Evolutionary conservation across 1,140 invertebrate species (phyloP), one percentile per base, ranked within the genome.

Genomic region (Sycophaga agraensis): DNA sequence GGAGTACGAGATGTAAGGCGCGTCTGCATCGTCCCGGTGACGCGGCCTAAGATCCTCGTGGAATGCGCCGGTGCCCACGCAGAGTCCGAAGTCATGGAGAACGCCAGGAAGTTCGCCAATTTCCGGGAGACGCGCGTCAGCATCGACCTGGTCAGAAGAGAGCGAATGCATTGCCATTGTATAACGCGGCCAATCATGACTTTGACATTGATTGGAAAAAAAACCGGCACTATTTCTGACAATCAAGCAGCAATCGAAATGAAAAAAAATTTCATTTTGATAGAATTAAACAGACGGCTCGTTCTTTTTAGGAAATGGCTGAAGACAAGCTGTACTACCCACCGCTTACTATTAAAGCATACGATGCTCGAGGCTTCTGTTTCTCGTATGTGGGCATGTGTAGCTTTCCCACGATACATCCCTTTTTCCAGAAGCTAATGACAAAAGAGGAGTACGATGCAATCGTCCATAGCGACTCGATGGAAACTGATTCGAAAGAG

Each of bases 291-390:
- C 16, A 40, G 6, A 16, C 1, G 1, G 7, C 19, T 40, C 16
- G 7, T 2, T 39, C 7, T 51, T 14, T 14, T 14, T 16, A 85
- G 84, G 73, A 82, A 68, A 60, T 84, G 72, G 66, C 77, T 59
- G 59, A 73, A 22, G 68, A 78, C 9, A 72, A 82, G 40, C 70
- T 78, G 28, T 83, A 83, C 56, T 81, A 78, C 43, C 83, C 85
- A 26, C 75, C 82, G 19, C 69, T 87, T 12, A 79, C 70, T 7
- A 79, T 88, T 54, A 83, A 82, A 68, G 73, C 85, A n/a, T 86
- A 82, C 60, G 85, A 87, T 62, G 83, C 81, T n/a, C 78, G 82
- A 54, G 82, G 81, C 55, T 86, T 86, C 63, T 80, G 82, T 57
- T 83, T 82, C 54, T 73, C 82, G 19, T 85, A 83, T 59, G 73